Evolutionary conservation across 2,888 invertebrate genomes (phyloP).

Genomic region (Pyrocoelia pectoralis): DNA sequence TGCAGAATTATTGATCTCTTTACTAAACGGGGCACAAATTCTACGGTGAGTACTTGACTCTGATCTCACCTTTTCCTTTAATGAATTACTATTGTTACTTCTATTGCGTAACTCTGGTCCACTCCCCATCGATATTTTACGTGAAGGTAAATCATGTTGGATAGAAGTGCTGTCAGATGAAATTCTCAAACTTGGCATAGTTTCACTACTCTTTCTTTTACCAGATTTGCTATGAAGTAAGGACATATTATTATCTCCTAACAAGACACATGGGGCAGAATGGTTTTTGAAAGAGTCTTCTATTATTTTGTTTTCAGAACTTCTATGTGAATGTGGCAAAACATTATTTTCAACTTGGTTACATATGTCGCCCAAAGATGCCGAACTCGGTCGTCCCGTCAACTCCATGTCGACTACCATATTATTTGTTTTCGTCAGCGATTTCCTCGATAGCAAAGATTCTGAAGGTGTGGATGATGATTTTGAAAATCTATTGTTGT

Average conservation of each 20-base stretch:
- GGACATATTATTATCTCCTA: too few species aligned
- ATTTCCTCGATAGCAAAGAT: slow-evolving; percentile 15
- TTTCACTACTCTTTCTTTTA: slow-evolving; percentile 1
- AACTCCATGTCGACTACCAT: slow-evolving; percentile 17
- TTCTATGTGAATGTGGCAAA: too few species aligned
- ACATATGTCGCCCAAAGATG: too few species aligned
- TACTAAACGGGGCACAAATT: not conserved
- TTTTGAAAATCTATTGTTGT: not conserved
- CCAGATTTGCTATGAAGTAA: not conserved
- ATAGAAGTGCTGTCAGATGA: not conserved
- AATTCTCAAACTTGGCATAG: slow-evolving; percentile 7
- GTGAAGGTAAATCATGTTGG: not conserved
- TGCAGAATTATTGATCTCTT: not conserved
- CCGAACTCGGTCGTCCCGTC: not conserved
- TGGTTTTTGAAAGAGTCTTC: not conserved
- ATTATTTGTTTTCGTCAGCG: not conserved
- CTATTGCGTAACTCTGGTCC: too few species aligned
- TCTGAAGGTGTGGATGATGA: slow-evolving; percentile 11
- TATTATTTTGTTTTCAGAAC: too few species aligned
- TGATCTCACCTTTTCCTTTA: too few species aligned
- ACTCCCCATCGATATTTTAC: not conserved
- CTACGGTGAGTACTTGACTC: too few species aligned
- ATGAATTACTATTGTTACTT: too few species aligned
- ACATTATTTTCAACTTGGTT: not conserved
- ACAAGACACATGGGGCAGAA: too few species aligned